These are phyloP conservation scores for Mastacembelus armatus DNA, from an alignment of 2,797 vertebrate species.

Conservation along the genomic window DNA sequence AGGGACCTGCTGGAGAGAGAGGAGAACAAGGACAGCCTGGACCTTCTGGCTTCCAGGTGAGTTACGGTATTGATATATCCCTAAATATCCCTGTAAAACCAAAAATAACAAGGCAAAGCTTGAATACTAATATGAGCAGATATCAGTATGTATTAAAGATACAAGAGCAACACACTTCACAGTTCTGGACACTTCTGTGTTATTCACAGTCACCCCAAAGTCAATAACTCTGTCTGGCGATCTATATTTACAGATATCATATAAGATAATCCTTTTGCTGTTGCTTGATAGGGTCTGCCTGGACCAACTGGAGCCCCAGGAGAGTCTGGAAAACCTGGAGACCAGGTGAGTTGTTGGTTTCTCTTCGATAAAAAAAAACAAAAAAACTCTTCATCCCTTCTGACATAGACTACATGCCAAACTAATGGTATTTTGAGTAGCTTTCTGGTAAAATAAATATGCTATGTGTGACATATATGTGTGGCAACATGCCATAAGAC, in stretches of 20 bases:
- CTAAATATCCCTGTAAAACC: conserved; percentile 3
- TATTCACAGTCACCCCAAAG: background rate
- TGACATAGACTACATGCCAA: background rate
- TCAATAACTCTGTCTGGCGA: background rate
- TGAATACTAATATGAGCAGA: background rate
- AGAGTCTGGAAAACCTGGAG: conserved; percentile 93
- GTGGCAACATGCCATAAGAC: background rate
- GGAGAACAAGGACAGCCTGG: conserved; percentile 96
- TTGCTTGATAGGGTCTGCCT: conserved; percentile 88
- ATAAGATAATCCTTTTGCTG: conserved; percentile 35
- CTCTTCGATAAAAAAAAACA: too few relatives aligned
- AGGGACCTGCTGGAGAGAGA: conserved; percentile 95
- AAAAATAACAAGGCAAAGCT: background rate
- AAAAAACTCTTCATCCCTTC: background rate
- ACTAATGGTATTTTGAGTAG: background rate
- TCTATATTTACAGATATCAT: conserved; percentile 10
- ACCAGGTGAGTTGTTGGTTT: conserved; percentile 87
- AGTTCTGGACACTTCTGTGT: background rate
- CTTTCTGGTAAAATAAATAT: background rate
- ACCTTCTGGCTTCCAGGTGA: conserved; percentile 91
- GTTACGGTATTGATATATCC: too few relatives aligned
- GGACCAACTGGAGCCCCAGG: conserved; percentile 91
- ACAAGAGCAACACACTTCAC: background rate
- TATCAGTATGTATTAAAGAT: background rate
- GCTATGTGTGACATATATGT: too few relatives aligned